A percentile compares a stretch with the other conserved stretches of the same genome.
These are phyloP conservation scores for Brachypteracias leptosomus DNA, from an alignment of 2,113 vertebrate species.

Conservation along the genomic window DNA sequence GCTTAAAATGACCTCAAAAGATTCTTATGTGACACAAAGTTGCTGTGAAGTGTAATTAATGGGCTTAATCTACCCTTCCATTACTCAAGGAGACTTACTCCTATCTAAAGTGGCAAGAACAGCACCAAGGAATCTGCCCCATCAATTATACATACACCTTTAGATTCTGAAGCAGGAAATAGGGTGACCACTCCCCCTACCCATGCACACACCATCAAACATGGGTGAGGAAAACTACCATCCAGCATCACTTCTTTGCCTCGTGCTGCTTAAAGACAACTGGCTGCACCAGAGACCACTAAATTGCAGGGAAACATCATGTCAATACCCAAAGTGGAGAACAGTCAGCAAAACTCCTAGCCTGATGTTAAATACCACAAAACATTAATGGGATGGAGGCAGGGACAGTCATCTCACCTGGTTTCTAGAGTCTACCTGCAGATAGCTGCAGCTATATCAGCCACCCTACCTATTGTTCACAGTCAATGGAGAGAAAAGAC, in stretches of 20 bases:
- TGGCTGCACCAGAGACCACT: not conserved
- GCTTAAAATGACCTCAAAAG: not conserved
- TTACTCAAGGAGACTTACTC: not conserved
- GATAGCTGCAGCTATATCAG: not conserved
- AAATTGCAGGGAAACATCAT: not conserved
- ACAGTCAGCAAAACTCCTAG: not conserved
- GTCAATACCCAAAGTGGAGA: not conserved
- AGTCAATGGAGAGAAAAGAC: not conserved
- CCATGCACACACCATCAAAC: not conserved
- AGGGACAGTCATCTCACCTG: accelerated
- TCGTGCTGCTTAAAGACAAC: not conserved
- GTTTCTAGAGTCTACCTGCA: not conserved
- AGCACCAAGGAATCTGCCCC: not conserved
- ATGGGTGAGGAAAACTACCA: not conserved
- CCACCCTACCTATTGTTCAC: not conserved
- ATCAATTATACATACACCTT: not conserved
- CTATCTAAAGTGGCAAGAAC: not conserved
- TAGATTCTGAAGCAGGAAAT: not conserved
- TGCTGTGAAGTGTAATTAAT: not conserved
- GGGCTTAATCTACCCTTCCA: not conserved
- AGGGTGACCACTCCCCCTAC: not conserved
- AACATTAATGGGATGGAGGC: not conserved
- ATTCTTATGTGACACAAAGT: not conserved
- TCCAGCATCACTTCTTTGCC: not conserved
- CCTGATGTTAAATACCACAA: not conserved